Percentiles rank a stretch among this genome's conserved stretches.
These are phyloP conservation scores for Lepidotrigona ventralis DNA, from an alignment of 1,140 invertebrate genomes.

Conservation along the genomic window DNA sequence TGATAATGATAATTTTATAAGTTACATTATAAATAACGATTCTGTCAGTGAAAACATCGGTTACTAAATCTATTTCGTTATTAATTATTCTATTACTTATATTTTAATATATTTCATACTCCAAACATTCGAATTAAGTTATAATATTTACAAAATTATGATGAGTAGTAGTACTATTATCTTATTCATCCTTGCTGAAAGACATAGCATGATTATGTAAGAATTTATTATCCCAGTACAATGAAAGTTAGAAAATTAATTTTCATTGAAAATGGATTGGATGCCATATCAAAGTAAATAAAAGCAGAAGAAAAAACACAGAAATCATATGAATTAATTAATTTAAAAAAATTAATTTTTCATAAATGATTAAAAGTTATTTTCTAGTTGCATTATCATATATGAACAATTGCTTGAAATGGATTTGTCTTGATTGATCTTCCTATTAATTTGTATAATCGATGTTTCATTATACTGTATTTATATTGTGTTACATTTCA, in stretches of 20 bases:
- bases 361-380: not conserved
- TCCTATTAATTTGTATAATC: not conserved
- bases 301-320: not conserved
- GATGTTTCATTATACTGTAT: not conserved
- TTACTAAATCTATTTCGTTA: too few relatives aligned
- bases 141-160: too few relatives aligned
- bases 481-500: not conserved
- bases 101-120: not conserved
- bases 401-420: not conserved
- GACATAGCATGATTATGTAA: too few relatives aligned
- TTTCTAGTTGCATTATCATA: not conserved
- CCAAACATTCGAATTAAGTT: accelerated
- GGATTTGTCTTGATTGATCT: not conserved
- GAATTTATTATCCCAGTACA: too few relatives aligned
- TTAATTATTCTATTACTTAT: too few relatives aligned
- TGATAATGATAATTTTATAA: not conserved
- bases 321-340: too few relatives aligned
- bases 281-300: not conserved
- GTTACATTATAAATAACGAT: not conserved
- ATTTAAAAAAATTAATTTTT: not conserved
- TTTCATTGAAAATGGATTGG: too few relatives aligned
- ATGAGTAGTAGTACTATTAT: not conserved
- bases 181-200: too few relatives aligned
- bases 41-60: too few relatives aligned
- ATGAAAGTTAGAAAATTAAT: too few relatives aligned